Evolutionary conservation across 2,888 invertebrate genomes (phyloP).

Genomic region (Andricus quercusramuli): DNA sequence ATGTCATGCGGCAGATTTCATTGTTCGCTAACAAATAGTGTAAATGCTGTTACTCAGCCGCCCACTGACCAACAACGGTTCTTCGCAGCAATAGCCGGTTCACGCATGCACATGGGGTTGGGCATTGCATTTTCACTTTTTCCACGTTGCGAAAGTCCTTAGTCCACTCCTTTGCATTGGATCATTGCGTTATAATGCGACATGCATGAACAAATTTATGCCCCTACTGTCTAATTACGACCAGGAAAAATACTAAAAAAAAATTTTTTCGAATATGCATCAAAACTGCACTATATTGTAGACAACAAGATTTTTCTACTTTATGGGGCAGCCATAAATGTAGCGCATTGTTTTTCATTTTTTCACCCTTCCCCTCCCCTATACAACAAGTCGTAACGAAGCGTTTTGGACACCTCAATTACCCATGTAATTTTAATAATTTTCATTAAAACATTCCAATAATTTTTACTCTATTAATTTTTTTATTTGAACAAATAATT

Average conservation of each 20-base stretch:
- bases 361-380: too few relatives aligned
- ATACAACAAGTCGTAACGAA: too few relatives aligned
- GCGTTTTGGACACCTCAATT: too few relatives aligned
- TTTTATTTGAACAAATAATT: too few relatives aligned
- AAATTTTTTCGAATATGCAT: too few relatives aligned
- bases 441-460: too few relatives aligned
- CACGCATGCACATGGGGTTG: slow-evolving; percentile 59
- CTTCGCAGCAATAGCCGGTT: slow-evolving; percentile 45
- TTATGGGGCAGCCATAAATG: too few relatives aligned
- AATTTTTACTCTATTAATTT: too few relatives aligned
- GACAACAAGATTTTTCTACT: too few relatives aligned
- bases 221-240: slow-evolving; percentile 14
- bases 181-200: slow-evolving; percentile 46
- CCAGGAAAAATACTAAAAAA: slow-evolving; percentile 7
- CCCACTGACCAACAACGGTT: slow-evolving; percentile 49
- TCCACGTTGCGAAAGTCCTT: slow-evolving; percentile 64
- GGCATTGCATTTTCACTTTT: slow-evolving; percentile 55
- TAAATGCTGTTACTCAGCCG: slow-evolving; percentile 56
- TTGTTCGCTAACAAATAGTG: slow-evolving; percentile 58
- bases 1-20: slow-evolving; percentile 50
- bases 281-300: too few relatives aligned
- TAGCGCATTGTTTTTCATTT: too few relatives aligned
- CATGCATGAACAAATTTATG: slow-evolving; percentile 55
- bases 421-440: too few relatives aligned
- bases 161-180: slow-evolving; percentile 50